Evolutionary conservation across 2,888 invertebrate genomes (phyloP).

Genomic region (Pseudococcus longispinus): DNA sequence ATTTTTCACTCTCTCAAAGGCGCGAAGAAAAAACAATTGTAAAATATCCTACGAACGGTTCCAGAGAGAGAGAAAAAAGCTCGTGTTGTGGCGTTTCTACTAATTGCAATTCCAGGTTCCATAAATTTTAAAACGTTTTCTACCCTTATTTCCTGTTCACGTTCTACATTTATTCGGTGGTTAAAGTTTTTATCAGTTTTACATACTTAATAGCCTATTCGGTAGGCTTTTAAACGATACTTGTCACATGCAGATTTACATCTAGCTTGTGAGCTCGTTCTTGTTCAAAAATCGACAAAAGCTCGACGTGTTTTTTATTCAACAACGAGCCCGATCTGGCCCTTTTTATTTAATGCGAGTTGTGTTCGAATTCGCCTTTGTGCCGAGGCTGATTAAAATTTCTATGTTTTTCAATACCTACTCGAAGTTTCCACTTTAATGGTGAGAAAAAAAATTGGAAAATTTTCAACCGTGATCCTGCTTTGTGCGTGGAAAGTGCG

Average conservation of each 20-base stretch:
- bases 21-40: not conserved
- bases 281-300: slow-evolving; percentile 32
- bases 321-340: not conserved
- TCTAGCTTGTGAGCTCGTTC: not conserved
- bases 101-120: slow-evolving; percentile 40
- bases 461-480: not conserved
- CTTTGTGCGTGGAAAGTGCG: no score
- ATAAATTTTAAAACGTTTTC: slow-evolving; percentile 35
- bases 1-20: not conserved
- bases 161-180: slow-evolving; percentile 43
- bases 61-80: not conserved
- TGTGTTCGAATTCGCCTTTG: not conserved
- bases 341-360: not conserved
- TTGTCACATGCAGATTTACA: slow-evolving; percentile 34
- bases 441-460: not conserved
- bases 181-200: slow-evolving; percentile 40
- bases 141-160: slow-evolving; percentile 33
- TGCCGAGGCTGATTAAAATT: not conserved
- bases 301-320: slow-evolving; percentile 21
- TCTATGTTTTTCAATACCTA: not conserved
- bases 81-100: not conserved
- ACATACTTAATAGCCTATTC: slow-evolving; percentile 26
- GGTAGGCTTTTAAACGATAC: slow-evolving; percentile 28
- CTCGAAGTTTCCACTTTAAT: not conserved
- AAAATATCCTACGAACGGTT: not conserved